Evolutionary conservation across 2,888 invertebrate genomes (phyloP).

Genomic region (Didymodactylos carnosus): DNA sequence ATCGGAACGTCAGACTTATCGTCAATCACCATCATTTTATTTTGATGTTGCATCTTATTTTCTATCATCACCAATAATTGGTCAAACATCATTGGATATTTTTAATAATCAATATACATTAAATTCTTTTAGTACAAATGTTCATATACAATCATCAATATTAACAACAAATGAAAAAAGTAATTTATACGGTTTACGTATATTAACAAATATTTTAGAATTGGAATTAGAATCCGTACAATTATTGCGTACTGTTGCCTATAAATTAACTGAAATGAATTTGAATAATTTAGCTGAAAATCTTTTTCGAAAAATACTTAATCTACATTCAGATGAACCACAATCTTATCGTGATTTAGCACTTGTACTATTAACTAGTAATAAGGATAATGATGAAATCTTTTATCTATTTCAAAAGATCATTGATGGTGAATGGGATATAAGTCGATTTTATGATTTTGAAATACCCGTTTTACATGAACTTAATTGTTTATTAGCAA

Average conservation of each 20-base stretch:
- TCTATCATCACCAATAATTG: not conserved
- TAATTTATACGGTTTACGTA: not conserved
- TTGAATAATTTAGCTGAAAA: not conserved
- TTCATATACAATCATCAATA: not conserved
- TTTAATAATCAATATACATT: not conserved
- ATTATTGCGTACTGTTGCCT: not conserved
- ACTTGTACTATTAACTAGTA: not conserved
- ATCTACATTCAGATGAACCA: not conserved
- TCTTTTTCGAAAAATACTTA: not conserved
- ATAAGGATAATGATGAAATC: not conserved
- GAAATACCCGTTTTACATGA: not conserved
- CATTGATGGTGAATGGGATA: not conserved
- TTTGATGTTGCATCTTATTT: not conserved
- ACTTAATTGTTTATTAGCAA: not conserved
- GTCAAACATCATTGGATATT: not conserved
- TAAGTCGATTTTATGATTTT: not conserved
- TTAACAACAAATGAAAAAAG: not conserved
- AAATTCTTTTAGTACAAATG: too few relatives aligned
- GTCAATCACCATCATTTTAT: not conserved
- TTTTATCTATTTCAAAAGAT: not conserved
- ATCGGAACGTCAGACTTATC: not conserved
- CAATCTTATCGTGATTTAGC: not conserved
- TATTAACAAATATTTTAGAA: not conserved
- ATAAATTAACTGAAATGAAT: not conserved
- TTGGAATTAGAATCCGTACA: not conserved